Evolutionary conservation across 2,888 invertebrate species (phyloP), one percentile per base, ranked within the genome.

Genomic region (Cistogaster globosa): DNA sequence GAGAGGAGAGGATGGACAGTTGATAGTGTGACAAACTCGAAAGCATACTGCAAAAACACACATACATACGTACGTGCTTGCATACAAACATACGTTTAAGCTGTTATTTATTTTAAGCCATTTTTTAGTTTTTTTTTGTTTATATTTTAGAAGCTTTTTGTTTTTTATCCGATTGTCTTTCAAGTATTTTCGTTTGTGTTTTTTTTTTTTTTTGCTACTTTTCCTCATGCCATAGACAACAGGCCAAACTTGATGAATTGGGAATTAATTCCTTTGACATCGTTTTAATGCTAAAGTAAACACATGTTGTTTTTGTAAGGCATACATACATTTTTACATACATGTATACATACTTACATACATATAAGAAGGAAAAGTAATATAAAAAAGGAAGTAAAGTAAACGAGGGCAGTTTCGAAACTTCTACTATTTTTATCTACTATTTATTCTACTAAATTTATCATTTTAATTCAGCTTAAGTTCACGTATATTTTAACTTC

Each of bases 191-290:
- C 48, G 20, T 53, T 53, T 14, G 4, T 51, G 16, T 51, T 6
- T 51, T 4, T 67, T 57, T 67, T 51, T 6, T 51, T 4, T 67
- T 57, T 67, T 77, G 38, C 60, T 74, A 68, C 82, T 65, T 36
- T 42, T 63, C 77, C 74, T 86, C 75, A 67, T 83, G 84, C 86
- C 86, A 71, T 75, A 87, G 86, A 87, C 88, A 86, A 88, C 89
- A 58, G 65, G 67, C 90, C 90, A 91, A 91, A 91, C 91, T 90
- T 91, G 91, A 91, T 91, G 91, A 91, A 92, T 91, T 92, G 91
- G 90, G 90, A 91, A 91, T 90, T 91, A 92, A 92, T 91, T 91
- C 89, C 90, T 90, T 89, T 90, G 91, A 91, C 92, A 91, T 89
- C 87, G 88, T 89, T 89, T 88, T 88, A 76, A 88, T 87, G 85